Evolutionary conservation across 2,113 vertebrate genomes (phyloP), one percentile per base, ranked within the genome.

Genomic region (Pseudorhombus dupliciocellatus): DNA sequence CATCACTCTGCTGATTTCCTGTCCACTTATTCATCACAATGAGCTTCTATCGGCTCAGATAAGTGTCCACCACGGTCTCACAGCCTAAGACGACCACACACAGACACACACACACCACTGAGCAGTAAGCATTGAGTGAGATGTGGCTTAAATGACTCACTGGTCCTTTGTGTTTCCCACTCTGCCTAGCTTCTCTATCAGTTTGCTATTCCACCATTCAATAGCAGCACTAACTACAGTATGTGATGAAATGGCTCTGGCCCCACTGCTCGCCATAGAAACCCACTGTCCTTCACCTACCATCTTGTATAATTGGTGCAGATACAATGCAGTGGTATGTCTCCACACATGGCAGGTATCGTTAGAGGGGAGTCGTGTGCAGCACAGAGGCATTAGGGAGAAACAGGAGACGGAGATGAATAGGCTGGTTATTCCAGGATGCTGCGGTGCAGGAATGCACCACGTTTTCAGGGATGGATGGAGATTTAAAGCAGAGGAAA

Each of bases 361-460:
- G 73, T 85, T 73, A 88, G 78, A 64, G 16, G 61, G 16, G 66
- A 80, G 73, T 70, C 72, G 54, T 78, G 51, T 52, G 44, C 57
- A 52, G 75, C 63, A 60, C 21, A 30, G 68, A 77, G 76, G 56
- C 73, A 68, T 52, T 4, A 1, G 78, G 51, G 37, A 77, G 46
- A 59, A 73, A 73, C 44, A 72, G 16, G 40, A 71, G 78, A 82
- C 66, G 34, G 50, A 88, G 85, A 88, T 77, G 57, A 82, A 88
- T 79, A 85, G 70, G 66, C 22, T 56, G 72, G 76, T 83, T 88
- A 80, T 81, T 83, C 84, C 78, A 83, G 72, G 83, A 83, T 76
- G 65, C 66, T 31, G 60, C 26, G 62, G 52, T 57, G 81, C 46
- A 66, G 63, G 77, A 68, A 73, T 77, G 70, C 73, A 72, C 50